A percentile compares a stretch with the other conserved stretches of the same genome.
Conservation (phyloP, 2,888 invertebrate species). For the Molanna angustata region DNA sequence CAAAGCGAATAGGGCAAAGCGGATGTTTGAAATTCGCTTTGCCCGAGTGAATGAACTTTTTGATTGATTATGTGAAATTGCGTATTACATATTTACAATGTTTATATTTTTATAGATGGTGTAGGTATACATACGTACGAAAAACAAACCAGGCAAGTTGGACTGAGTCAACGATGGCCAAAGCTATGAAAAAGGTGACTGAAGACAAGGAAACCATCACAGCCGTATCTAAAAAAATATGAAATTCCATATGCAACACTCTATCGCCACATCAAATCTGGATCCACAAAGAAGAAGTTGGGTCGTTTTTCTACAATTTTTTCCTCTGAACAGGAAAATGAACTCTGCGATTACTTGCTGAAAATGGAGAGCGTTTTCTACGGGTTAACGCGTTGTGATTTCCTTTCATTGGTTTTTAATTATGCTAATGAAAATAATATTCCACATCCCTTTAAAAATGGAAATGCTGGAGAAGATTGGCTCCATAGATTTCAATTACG, state of each 20-base stretch:
- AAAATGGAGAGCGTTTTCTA: conserved; percentile 5
- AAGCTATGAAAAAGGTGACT: conserved; percentile 7
- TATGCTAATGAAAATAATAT: background rate
- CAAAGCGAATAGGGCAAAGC: conserved; percentile 7
- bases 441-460: background rate
- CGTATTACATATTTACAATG: conserved; percentile 1
- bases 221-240: conserved; percentile 5
- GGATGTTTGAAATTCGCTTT: conserved; percentile 2
- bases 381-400: too few species aligned
- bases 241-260: conserved; percentile 6
- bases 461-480: background rate
- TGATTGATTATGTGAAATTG: conserved; percentile 4
- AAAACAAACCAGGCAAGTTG: conserved; percentile 7
- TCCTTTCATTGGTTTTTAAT: too few species aligned
- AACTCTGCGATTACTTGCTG: conserved; percentile 7
- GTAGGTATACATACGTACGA: conserved; percentile 7
- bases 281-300: conserved; percentile 6
- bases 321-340: conserved; percentile 6
- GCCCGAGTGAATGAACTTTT: conserved; percentile 5
- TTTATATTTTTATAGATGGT: conserved; percentile 6
- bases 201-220: conserved; percentile 6
- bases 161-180: conserved; percentile 5
- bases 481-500: background rate
- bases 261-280: conserved; percentile 7
- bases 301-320: conserved; percentile 7